phyloP scores from a whole-genome alignment of 2,113 vertebrate genomes.

The Vicugna pacos region DNA sequence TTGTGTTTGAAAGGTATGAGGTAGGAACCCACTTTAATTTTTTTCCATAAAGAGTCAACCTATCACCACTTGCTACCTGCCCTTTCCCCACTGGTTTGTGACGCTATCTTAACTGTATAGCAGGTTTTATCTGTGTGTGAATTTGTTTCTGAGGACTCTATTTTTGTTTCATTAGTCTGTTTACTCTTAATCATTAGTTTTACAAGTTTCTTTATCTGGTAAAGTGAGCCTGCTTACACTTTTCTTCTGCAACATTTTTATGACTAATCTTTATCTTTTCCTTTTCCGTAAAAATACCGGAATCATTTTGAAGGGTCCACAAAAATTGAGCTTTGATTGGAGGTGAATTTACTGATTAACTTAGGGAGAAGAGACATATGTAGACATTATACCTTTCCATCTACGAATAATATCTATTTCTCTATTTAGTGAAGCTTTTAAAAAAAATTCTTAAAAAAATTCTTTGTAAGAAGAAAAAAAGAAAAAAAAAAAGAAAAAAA shows the following conservation, averaged over 20 bases:
- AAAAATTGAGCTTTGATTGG: not conserved
- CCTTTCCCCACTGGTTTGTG: not conserved
- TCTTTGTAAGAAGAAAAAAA: not conserved
- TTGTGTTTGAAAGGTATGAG: not conserved
- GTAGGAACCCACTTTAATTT: not conserved
- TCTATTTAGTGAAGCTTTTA: not conserved
- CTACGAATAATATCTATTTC: not conserved
- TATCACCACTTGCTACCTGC: not conserved
- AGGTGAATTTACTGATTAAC: not conserved
- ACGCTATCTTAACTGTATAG: not conserved
- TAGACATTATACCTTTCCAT: not conserved
- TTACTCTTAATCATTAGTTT: constrained; percentile 19
- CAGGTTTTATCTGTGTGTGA: not conserved
- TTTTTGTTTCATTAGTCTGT: not conserved
- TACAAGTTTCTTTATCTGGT: not conserved
- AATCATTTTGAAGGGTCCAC: not conserved
- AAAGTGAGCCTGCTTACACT: not conserved
- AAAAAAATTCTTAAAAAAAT: constrained; percentile 8
- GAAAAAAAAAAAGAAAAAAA: too few species aligned
- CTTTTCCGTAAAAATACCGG: not conserved
- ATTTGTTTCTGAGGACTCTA: not conserved
- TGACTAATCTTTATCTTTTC: not conserved
- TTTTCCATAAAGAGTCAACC: not conserved
- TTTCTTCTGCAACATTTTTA: constrained; percentile 19
- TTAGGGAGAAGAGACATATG: not conserved